phyloP scores from a whole-genome alignment of 2,113 vertebrate genomes.

The Polyodon spathula region DNA sequence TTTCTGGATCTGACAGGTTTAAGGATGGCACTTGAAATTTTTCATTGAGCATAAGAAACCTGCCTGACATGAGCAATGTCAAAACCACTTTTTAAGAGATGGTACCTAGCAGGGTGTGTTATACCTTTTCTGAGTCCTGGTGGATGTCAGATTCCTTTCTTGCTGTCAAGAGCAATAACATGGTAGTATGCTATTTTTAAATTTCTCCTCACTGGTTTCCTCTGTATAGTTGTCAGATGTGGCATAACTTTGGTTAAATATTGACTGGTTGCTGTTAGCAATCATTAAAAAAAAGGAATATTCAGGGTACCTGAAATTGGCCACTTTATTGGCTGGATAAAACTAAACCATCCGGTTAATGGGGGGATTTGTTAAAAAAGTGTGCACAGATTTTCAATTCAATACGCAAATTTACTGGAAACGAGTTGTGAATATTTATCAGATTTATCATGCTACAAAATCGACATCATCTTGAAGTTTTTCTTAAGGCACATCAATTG shows the following conservation, averaged over 20 bases:
- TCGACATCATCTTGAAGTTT: too few relatives aligned
- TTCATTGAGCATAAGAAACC: not conserved
- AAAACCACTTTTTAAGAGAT: not conserved
- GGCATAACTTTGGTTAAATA: not conserved
- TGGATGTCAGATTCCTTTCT: not conserved
- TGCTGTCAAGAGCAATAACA: constrained; percentile 11
- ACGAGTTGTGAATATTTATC: too few relatives aligned
- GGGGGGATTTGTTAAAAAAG: too few relatives aligned
- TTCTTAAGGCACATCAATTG: too few relatives aligned
- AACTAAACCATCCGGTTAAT: too few relatives aligned
- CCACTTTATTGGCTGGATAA: too few relatives aligned
- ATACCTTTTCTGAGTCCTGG: not conserved
- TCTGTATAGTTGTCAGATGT: not conserved
- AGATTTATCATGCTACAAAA: too few relatives aligned
- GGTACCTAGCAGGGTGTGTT: not conserved
- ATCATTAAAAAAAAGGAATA: too few relatives aligned
- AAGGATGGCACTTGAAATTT: not conserved
- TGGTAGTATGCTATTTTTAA: constrained; percentile 2
- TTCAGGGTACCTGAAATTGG: too few relatives aligned
- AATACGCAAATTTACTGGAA: too few relatives aligned
- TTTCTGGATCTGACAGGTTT: not conserved
- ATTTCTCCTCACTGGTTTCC: not conserved
- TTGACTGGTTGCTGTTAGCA: not conserved
- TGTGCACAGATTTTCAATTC: too few relatives aligned
- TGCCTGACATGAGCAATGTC: not conserved